A percentile compares a stretch with the other conserved stretches of the same genome.
Evolutionary conservation across 2,888 invertebrate genomes (phyloP).

Genomic region (Mongoloraphidia duomilia): DNA sequence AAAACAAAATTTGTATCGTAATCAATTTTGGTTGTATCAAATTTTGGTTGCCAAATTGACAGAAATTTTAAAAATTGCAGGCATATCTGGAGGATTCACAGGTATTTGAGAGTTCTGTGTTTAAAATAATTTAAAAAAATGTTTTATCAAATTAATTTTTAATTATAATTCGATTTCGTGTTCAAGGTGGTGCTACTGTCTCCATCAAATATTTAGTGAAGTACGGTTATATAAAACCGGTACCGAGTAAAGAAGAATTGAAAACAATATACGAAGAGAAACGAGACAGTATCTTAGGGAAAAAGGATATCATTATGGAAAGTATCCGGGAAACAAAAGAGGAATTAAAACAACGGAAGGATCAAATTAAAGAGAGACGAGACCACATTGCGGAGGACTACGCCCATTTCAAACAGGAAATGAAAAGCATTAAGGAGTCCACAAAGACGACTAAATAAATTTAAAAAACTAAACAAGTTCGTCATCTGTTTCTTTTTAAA

Average conservation of each 20-base stretch:
- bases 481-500: background rate
- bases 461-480: constrained; percentile 9
- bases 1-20: too few species aligned
- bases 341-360: constrained; percentile 31
- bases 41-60: too few species aligned
- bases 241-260: constrained; percentile 48
- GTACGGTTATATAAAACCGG: constrained; percentile 72
- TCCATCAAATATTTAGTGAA: constrained; percentile 67
- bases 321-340: constrained; percentile 41
- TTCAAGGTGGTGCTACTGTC: constrained; percentile 66
- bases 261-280: constrained; percentile 47
- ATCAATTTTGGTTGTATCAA: too few species aligned
- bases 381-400: constrained; percentile 37
- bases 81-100: too few species aligned
- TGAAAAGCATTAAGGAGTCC: constrained; percentile 30
- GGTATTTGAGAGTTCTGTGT: too few species aligned
- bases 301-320: constrained; percentile 43
- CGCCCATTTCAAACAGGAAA: constrained; percentile 34
- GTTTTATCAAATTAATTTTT: too few species aligned
- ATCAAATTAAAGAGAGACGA: constrained; percentile 21
- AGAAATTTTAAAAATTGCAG: too few species aligned
- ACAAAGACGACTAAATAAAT: constrained; percentile 14
- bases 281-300: background rate
- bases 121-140: too few species aligned
- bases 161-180: too few species aligned